These are phyloP conservation scores for Ophthalmolycus amberensis DNA, from an alignment of 2,113 vertebrate genomes.

Conservation along the genomic window DNA sequence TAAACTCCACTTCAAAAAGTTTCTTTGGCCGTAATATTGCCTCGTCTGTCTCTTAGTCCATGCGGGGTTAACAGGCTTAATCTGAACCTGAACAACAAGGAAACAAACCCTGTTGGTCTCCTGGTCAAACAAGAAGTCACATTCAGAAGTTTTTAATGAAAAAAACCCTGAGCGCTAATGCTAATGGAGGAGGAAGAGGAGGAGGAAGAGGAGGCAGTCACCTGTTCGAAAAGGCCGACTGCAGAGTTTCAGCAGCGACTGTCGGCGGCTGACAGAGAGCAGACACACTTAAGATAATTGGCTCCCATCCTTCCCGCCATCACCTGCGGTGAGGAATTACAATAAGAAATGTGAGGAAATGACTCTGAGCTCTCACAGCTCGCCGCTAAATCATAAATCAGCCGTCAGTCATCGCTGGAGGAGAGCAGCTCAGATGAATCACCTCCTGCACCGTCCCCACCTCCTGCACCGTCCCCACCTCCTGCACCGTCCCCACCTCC, in stretches of 20 bases:
- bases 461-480: too few species aligned
- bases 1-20: too few species aligned
- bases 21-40: too few species aligned
- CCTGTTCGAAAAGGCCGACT: conserved; percentile 46
- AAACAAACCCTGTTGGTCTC: too few species aligned
- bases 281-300: conserved; percentile 82
- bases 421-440: conserved; percentile 73
- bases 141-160: too few species aligned
- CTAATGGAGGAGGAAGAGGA: too few species aligned
- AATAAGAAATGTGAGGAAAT: conserved; percentile 77
- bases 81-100: too few species aligned
- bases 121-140: too few species aligned
- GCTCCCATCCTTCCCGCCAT: conserved; percentile 76
- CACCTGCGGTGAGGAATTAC: conserved; percentile 78
- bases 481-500: too few species aligned
- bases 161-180: too few species aligned
- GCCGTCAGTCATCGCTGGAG: conserved; percentile 68
- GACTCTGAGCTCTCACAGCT: conserved; percentile 78
- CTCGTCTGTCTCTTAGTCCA: too few species aligned
- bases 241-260: conserved; percentile 48
- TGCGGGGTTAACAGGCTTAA: too few species aligned
- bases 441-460: conserved; percentile 38
- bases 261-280: conserved; percentile 71
- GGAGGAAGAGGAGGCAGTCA: conserved; percentile 44
- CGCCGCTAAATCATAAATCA: conserved; percentile 75